Conservation (phyloP, 2,797 vertebrate species). For the Centropyge bicolor region DNA sequence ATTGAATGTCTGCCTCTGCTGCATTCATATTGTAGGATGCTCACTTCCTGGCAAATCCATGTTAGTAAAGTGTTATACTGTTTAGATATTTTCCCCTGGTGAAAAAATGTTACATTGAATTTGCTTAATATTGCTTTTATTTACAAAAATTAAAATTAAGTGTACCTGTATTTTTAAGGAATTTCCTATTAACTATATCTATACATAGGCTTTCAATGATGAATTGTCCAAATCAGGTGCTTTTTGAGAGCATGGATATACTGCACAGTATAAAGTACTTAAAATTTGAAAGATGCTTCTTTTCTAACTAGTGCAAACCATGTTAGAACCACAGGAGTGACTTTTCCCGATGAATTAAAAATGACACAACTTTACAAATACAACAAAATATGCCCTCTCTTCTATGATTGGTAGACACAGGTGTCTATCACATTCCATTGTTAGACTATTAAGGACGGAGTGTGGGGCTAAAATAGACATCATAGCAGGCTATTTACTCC, state of each 20-base stretch:
- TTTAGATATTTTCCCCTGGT: not conserved
- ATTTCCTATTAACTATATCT: constrained; percentile 23
- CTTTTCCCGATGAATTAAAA: constrained; percentile 49
- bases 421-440: constrained; percentile 63
- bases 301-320: constrained; percentile 42
- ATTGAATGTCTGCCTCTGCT: constrained; percentile 37
- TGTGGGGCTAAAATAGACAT: constrained; percentile 49
- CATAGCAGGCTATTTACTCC: constrained; percentile 40
- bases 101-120: too few relatives aligned
- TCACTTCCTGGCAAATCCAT: constrained; percentile 22
- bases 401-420: constrained; percentile 75
- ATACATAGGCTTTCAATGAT: constrained; percentile 18
- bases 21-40: constrained; percentile 25
- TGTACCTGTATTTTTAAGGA: too few relatives aligned
- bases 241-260: not conserved
- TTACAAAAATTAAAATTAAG: too few relatives aligned
- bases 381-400: constrained; percentile 53
- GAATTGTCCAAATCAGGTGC: constrained; percentile 27
- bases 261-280: constrained; percentile 21
- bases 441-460: constrained; percentile 36
- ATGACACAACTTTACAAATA: constrained; percentile 46
- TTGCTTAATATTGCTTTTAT: too few relatives aligned
- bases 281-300: constrained; percentile 40
- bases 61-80: not conserved
- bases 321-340: constrained; percentile 44